Evolutionary conservation across 2,113 vertebrate species (phyloP).

Genomic region (Neotoma lepida): DNA sequence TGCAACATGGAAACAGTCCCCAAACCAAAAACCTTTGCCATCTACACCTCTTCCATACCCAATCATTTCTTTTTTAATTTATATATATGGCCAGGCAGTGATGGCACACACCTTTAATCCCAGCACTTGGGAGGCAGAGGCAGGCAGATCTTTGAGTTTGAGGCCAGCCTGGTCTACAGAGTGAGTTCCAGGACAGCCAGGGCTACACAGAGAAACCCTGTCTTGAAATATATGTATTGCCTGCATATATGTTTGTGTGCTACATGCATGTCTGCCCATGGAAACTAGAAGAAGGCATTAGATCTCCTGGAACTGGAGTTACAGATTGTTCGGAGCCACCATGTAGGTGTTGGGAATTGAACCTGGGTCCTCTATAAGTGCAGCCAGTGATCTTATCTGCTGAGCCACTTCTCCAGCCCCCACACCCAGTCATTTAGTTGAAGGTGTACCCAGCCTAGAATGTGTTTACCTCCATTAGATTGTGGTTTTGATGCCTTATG

Average conservation of each 20-base stretch:
- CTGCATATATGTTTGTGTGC: not conserved
- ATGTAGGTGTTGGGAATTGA: not conserved
- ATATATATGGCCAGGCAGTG: not conserved
- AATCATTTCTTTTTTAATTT: not conserved
- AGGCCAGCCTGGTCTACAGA: not conserved
- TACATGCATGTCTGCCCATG: not conserved
- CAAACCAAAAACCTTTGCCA: not conserved
- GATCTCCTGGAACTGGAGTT: not conserved
- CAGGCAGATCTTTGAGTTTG: not conserved
- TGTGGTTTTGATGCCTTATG: not conserved
- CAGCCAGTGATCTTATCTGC: not conserved
- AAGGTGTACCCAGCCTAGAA: not conserved
- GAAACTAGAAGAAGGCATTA: not conserved
- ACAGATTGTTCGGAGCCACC: not conserved
- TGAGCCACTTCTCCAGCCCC: not conserved
- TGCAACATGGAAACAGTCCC: not conserved
- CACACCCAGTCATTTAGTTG: not conserved
- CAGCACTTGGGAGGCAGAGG: not conserved
- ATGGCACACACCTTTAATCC: not conserved
- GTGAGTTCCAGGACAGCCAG: not conserved
- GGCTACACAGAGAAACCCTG: not conserved
- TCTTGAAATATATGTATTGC: too few relatives aligned
- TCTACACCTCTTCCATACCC: not conserved
- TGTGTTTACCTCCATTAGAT: not conserved
- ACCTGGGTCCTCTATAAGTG: not conserved